Conservation (phyloP, 2,113 vertebrate genomes). For the Lontra canadensis region DNA sequence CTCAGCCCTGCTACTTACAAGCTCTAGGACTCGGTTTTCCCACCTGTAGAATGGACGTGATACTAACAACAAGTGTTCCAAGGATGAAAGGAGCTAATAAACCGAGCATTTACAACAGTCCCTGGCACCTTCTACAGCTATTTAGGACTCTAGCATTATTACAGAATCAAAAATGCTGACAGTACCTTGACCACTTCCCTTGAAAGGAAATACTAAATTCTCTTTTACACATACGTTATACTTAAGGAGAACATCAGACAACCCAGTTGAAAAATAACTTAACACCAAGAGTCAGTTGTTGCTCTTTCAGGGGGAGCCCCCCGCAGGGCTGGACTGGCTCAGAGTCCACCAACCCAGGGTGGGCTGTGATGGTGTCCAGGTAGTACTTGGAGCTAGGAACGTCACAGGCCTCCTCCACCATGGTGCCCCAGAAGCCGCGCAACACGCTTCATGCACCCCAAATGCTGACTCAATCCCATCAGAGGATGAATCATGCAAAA, state of each 20-base stretch:
- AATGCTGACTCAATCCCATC: background rate
- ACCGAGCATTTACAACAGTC: too few relatives aligned
- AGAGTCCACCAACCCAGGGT: background rate
- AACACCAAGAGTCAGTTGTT: background rate
- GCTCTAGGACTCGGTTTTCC: background rate
- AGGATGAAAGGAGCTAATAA: background rate
- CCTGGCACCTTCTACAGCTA: background rate
- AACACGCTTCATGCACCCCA: background rate
- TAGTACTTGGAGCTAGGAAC: background rate
- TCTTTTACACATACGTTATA: background rate
- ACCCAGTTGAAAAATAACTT: background rate
- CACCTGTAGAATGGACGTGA: background rate
- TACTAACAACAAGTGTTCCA: background rate
- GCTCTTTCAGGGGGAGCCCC: background rate
- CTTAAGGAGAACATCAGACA: background rate
- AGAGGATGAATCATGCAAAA: background rate
- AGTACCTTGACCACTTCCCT: background rate
- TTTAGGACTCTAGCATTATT: background rate
- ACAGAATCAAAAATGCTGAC: background rate
- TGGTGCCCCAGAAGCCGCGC: background rate
- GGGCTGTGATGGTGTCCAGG: fast-evolving
- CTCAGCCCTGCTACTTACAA: background rate
- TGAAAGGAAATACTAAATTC: background rate
- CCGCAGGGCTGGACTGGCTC: background rate
- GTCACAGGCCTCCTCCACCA: too few relatives aligned